Evolutionary conservation across 2,888 invertebrate genomes (phyloP), one percentile per base, ranked within the genome.

Genomic region (Thymelicus acteon): DNA sequence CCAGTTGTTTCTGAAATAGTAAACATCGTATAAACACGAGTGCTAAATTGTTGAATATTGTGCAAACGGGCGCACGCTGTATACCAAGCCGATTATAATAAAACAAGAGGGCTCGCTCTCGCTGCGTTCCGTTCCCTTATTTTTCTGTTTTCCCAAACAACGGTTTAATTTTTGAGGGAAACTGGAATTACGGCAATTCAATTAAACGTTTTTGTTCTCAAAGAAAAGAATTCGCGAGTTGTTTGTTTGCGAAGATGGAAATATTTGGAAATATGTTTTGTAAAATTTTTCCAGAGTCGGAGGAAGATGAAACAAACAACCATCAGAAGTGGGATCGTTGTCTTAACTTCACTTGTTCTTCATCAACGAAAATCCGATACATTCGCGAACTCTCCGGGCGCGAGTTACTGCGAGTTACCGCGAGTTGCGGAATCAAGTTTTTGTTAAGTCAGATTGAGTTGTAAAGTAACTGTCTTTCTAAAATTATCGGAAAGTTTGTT

Each of bases 141-240:
- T 68, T 68, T 62, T 68, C n/a, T 68, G 68, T 68, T 68, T 13
- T 31, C 47, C 19, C 54, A 68, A 67, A 62, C 68, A 68, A 68
- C 68, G 68, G 62, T 57, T 68, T 62, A 68, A 68, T 68, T 68
- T 68, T 68, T 68, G 68, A 68, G 57, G 39, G 52, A 68, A 68
- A 57, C 62, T 39, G 62, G 68, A 68, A 57, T 68, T 62, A 68
- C 54, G 47, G 62, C 68, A 61, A 69, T 69, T 63, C 62, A 69
- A 69, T 69, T 69, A 63, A 63, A 44, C 63, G 58, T 47, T 69
- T 69, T 69, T 69, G 48, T 69, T 69, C 62, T 62, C 39, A 48
- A 62, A 69, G 69, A 57, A 69, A 69, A 58, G 39, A 69, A 69
- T 63, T 58, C 63, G 48, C 13, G 6, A 44, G 39, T 15, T 49